Base-by-base conservation (phyloP, 2,888 invertebrate species). In the Anodontia alba region DNA sequence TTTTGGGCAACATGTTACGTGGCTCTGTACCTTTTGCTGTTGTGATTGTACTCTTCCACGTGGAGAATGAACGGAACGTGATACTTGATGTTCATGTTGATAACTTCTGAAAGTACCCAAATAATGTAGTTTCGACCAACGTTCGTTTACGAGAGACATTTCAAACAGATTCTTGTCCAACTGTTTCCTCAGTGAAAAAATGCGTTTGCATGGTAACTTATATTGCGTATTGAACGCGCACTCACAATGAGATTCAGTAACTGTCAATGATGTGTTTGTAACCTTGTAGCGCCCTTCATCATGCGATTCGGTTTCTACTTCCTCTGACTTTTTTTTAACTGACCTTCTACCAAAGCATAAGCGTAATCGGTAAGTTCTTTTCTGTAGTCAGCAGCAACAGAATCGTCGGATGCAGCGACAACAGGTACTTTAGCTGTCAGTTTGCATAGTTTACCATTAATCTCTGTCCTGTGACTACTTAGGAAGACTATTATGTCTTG, bases 361-460 rank as follows among this genome's bases (percentile, higher is more conserved):
- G 31, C 66, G 66, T 66, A 66, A 12, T 29, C 31, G 17, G 66
- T 66, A 66, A 66, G 66, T 29, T 66, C 31, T 31, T 33, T 29
- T 29, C 66, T 66, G 66, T 31, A 66, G 17, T 66, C 66, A 66
- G 51, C 51, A n/a, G 51, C 51, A 51, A 51, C 51, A 51, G 51
- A 51, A n/a, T 12, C 23, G 42, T 29, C 73, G 2, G n/a, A 12
- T 15, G 7, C n/a, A 8, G 36, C 23, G 3, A 42, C 42, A 23
- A 69, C 69, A 0, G 76, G 69, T 0, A 76, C 76, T 69, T 76
- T 76, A 5, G 38, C 38, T 1, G 42, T 51, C 12, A 26, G n/a
- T 26, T 29, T 68, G 23, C 54, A 69, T 38, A 76, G n/a, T 49
- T 68, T 75, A 7, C 76, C 76, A 20, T 69, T 31, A 36, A 76